phyloP scores from a whole-genome alignment of 2,888 invertebrate species.

The Drosophila aldrichi region DNA sequence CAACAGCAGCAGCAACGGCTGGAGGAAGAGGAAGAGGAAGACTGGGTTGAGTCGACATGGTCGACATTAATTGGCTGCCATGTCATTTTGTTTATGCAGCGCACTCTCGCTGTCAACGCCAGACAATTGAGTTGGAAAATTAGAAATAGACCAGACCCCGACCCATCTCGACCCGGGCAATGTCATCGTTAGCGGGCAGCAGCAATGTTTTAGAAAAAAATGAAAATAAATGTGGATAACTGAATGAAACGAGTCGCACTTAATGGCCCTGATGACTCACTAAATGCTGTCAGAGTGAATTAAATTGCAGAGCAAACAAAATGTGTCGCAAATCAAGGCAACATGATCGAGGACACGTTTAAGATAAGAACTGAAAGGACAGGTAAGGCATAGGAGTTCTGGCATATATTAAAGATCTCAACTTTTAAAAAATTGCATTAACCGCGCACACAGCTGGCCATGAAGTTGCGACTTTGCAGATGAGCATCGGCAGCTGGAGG shows the following conservation, averaged over 20 bases:
- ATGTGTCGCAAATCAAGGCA: background rate
- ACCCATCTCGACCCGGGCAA: conserved; percentile 17
- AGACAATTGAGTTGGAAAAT: conserved; percentile 54
- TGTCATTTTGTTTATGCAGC: conserved; percentile 76
- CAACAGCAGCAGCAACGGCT: background rate
- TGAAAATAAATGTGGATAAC: background rate
- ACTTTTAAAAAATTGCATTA: background rate
- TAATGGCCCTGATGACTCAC: conserved; percentile 38
- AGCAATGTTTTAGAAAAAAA: conserved; percentile 23
- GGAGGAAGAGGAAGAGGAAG: background rate
- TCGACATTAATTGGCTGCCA: conserved; percentile 77
- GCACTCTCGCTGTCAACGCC: conserved; percentile 57
- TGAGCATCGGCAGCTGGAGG: no score
- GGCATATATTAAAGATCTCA: background rate
- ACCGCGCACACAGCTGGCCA: conserved; percentile 9
- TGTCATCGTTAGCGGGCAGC: conserved; percentile 49
- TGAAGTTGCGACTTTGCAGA: conserved; percentile 1
- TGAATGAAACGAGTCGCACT: conserved; percentile 38
- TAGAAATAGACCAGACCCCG: conserved; percentile 41
- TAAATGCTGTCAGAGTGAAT: conserved; percentile 16
- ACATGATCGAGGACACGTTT: background rate
- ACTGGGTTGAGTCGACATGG: conserved; percentile 45
- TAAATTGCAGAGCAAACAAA: conserved; percentile 1
- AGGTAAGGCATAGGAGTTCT: background rate
- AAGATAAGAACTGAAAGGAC: background rate